Evolutionary conservation across 2,113 vertebrate species (phyloP).

Genomic region (Petroica traversi): DNA sequence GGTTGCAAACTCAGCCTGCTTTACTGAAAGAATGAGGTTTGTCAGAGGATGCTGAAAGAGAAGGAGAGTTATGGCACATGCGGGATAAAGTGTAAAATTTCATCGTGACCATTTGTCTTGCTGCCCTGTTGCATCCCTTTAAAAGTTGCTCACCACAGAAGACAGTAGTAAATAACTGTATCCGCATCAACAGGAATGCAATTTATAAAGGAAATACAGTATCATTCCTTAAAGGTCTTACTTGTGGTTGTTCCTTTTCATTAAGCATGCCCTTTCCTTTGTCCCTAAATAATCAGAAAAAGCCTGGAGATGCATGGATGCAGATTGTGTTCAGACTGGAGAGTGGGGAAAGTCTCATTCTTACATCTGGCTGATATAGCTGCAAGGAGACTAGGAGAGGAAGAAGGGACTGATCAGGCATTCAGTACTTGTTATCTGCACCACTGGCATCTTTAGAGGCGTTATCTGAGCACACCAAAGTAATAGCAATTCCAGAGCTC

Average conservation of each 20-base stretch:
- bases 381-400: not conserved
- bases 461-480: conserved; percentile 32
- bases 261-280: not conserved
- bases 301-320: not conserved
- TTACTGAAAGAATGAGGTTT: not conserved
- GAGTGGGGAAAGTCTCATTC: not conserved
- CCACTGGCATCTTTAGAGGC: not conserved
- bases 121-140: not conserved
- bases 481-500: conserved; percentile 37
- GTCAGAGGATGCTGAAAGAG: not conserved
- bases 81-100: not conserved
- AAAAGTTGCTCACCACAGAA: not conserved
- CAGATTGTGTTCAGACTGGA: not conserved
- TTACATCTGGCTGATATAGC: not conserved
- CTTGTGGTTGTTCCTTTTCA: not conserved
- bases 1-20: not conserved
- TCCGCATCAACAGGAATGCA: not conserved
- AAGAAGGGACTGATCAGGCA: conserved; percentile 5
- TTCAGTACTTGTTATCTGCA: conserved; percentile 15
- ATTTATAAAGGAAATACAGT: not conserved
- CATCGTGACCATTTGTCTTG: not conserved
- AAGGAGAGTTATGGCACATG: not conserved
- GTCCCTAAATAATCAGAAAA: not conserved
- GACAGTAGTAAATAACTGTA: not conserved
- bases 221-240: not conserved